Conservation (phyloP, 1,140 invertebrate genomes). For the Cheumatopsyche charites region DNA sequence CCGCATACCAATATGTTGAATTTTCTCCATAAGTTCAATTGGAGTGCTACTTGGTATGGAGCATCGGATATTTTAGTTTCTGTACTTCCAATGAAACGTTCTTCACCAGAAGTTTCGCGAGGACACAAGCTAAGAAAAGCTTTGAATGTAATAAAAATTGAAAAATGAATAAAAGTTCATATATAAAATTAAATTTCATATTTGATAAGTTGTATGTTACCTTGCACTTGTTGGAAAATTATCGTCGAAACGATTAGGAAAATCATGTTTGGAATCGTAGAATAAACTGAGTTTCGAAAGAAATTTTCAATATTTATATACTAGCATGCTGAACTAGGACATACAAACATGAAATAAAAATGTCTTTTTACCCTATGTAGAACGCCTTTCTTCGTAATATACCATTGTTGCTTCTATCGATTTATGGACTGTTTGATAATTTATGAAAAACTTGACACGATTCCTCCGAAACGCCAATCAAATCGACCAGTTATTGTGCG, state of each 20-base stretch:
- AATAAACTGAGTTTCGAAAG: not conserved
- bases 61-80: not conserved
- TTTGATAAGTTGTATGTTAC: not conserved
- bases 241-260: not conserved
- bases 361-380: no score
- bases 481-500: no score
- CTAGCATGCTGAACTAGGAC: not conserved
- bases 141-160: no score
- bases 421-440: no score
- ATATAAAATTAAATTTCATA: not conserved
- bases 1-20: not conserved
- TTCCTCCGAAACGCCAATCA: no score
- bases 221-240: not conserved
- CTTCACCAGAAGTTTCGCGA: not conserved
- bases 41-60: not conserved
- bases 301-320: constrained; percentile 5
- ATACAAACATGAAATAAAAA: constrained; percentile 3
- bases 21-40: not conserved
- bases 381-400: no score
- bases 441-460: no score
- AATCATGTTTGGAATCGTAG: not conserved
- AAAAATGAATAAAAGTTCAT: no score
- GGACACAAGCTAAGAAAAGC: no score
- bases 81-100: not conserved
- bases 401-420: no score